Evolutionary conservation across 1,140 invertebrate species (phyloP).

Genomic region (Musca vetustissima): DNA sequence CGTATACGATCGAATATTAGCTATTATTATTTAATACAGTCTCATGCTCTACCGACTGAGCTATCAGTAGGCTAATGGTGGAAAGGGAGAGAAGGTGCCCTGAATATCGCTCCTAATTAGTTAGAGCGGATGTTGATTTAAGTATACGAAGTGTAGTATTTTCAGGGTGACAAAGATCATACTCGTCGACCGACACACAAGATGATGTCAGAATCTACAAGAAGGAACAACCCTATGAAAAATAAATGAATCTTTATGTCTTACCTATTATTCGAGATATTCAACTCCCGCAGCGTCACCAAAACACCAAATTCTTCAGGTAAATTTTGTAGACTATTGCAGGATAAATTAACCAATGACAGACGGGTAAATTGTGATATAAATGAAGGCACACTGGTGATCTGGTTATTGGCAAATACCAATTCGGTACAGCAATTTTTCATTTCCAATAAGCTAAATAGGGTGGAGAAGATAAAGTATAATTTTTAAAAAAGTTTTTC

Average conservation of each 20-base stretch:
- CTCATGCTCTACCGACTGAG: too few relatives aligned
- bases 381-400: slow-evolving; percentile 66
- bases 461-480: slow-evolving; percentile 15
- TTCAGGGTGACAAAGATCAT: too few relatives aligned
- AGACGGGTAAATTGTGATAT: slow-evolving; percentile 67
- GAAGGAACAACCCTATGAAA: too few relatives aligned
- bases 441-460: slow-evolving; percentile 31
- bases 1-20: too few relatives aligned
- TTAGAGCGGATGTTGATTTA: too few relatives aligned
- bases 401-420: slow-evolving; percentile 60
- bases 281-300: slow-evolving; percentile 73
- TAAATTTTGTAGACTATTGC: slow-evolving; percentile 71
- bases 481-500: background rate
- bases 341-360: slow-evolving; percentile 74
- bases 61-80: too few relatives aligned
- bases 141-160: too few relatives aligned
- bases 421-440: slow-evolving; percentile 42
- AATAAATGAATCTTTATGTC: background rate
- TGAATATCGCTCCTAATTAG: too few relatives aligned
- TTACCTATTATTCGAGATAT: slow-evolving; percentile 79
- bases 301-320: slow-evolving; percentile 67
- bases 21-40: background rate
- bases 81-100: too few relatives aligned
- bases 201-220: too few relatives aligned
- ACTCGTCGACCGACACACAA: too few relatives aligned